Percentiles rank a stretch among this genome's conserved stretches.
Conservation (phyloP, 2,888 invertebrate genomes). For the Sphecodes monilicornis region DNA sequence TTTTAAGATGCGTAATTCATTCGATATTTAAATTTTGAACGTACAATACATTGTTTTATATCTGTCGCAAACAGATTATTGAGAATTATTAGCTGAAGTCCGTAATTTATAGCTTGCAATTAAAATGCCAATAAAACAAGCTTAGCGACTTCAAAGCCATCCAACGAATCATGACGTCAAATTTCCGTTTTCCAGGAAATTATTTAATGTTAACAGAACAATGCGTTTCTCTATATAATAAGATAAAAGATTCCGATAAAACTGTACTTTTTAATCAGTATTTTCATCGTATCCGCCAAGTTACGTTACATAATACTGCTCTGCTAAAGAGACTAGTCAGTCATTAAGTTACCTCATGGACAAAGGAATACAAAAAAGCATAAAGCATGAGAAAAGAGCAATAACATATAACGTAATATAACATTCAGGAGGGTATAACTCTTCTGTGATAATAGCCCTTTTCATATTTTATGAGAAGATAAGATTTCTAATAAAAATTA, state of each 20-base stretch:
- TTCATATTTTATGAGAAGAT: no score
- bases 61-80: not conserved
- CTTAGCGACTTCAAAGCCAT: not conserved
- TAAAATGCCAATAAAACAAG: constrained; percentile 9
- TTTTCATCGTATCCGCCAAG: not conserved
- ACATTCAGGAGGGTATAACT: not conserved
- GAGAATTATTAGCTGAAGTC: not conserved
- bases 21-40: not conserved
- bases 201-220: not conserved
- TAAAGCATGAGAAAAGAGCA: not conserved
- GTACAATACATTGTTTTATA: not conserved
- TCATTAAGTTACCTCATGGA: not conserved
- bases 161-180: not conserved
- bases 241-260: not conserved
- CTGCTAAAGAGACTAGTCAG: no score
- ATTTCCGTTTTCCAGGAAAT: not conserved
- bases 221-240: not conserved
- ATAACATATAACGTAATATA: not conserved
- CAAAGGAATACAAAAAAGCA: not conserved
- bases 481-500: not conserved
- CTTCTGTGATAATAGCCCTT: not conserved
- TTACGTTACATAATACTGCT: not conserved
- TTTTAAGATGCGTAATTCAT: not conserved
- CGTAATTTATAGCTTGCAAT: constrained; percentile 5
- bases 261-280: constrained; percentile 10